Evolutionary conservation across 2,113 vertebrate genomes (phyloP).

Genomic region (Gallinago undulata): DNA sequence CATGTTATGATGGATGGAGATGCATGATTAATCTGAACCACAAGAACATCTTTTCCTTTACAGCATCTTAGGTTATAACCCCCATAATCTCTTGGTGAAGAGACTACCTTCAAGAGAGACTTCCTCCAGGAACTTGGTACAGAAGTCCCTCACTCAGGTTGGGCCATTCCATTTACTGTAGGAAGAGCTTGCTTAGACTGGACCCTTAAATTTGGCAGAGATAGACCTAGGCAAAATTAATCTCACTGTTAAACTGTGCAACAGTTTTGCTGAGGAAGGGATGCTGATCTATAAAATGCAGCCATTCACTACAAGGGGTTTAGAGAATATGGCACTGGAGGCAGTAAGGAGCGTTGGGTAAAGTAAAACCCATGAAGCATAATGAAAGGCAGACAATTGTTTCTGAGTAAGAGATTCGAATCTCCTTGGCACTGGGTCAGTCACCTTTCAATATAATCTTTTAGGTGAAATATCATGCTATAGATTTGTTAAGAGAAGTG

Average conservation of each 20-base stretch:
- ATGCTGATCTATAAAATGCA: not conserved
- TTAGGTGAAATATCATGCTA: not conserved
- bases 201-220: not conserved
- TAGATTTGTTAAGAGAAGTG: conserved; percentile 9
- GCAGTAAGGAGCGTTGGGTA: not conserved
- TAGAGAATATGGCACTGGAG: not conserved
- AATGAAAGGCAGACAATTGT: not conserved
- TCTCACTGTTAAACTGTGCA: not conserved
- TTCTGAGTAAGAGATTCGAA: not conserved
- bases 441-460: not conserved
- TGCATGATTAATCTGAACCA: not conserved
- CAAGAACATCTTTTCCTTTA: not conserved
- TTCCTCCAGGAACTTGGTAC: not conserved
- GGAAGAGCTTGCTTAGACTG: not conserved
- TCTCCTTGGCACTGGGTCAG: not conserved
- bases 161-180: not conserved
- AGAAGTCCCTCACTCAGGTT: not conserved
- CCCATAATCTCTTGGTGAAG: not conserved
- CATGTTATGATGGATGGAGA: not conserved
- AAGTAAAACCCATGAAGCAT: not conserved
- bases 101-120: not conserved
- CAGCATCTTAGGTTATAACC: not conserved
- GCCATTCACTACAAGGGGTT: not conserved
- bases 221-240: not conserved
- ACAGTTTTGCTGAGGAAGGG: not conserved